Conservation (phyloP, 2,888 invertebrate genomes). For the Galerucella nymphaeae region DNA sequence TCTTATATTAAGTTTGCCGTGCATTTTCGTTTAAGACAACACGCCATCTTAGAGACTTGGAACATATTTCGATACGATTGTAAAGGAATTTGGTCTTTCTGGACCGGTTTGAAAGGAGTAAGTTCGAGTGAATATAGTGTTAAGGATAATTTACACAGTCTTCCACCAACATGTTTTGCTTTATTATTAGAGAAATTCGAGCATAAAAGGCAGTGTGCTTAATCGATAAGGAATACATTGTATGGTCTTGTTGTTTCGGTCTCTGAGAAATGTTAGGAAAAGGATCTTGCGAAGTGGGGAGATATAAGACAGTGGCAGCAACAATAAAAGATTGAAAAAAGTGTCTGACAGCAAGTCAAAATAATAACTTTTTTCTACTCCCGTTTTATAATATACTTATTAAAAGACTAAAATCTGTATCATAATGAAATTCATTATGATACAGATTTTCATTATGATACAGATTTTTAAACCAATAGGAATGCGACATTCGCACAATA, state of each 20-base stretch:
- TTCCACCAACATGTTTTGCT: slow-evolving; percentile 48
- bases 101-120: slow-evolving; percentile 28
- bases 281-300: slow-evolving; percentile 10
- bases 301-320: neutral
- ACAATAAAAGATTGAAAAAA: neutral
- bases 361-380: no score
- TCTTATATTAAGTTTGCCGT: slow-evolving; percentile 64
- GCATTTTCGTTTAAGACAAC: slow-evolving; percentile 64
- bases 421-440: no score
- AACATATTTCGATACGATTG: slow-evolving; percentile 46
- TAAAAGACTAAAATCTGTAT: no score
- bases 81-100: slow-evolving; percentile 37
- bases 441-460: no score
- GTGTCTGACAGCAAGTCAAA: no score
- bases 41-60: slow-evolving; percentile 52
- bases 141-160: slow-evolving; percentile 45
- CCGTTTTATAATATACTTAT: no score
- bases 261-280: slow-evolving; percentile 20
- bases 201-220: slow-evolving; percentile 37
- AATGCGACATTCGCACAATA: no score
- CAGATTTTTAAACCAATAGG: no score
- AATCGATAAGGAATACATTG: slow-evolving; percentile 35
- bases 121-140: slow-evolving; percentile 29
- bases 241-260: slow-evolving; percentile 30
- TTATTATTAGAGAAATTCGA: slow-evolving; percentile 46